Evolutionary conservation across 2,888 invertebrate species (phyloP), one percentile per base, ranked within the genome.

Genomic region (Uropetala carovei): DNA sequence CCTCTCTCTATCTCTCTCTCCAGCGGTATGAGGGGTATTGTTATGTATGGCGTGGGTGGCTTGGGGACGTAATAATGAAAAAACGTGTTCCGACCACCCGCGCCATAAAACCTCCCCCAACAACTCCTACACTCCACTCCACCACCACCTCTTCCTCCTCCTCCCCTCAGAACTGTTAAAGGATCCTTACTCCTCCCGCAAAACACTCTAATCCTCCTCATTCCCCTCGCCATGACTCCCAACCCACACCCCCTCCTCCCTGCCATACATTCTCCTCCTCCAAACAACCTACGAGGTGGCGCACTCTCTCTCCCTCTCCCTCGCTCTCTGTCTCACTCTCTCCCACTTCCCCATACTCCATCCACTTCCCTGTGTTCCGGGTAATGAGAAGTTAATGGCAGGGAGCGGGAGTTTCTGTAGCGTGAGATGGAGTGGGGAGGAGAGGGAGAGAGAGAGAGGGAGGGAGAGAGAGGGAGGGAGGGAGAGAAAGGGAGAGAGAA

Each of bases 361-460:
- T 68, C 68, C 68, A 68, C 68, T 68, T 75, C 75, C 75, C 75
- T 75, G 75, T 75, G 75, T 27, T 75, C 75, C 27, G 22, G 75
- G 27, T 75, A 75, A 75, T 75, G 75, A 75, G 75, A 75, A 75
- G 75, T 75, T 75, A 75, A 75, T 75, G 75, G 75, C 75, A 10
- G 75, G 68, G 75, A 75, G 75, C 75, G 75, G 68, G 75, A 75
- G 75, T 27, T 22, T 27, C 27, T 75, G 75, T 27, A 5, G 68
- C n/a, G 75, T n/a, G n/a, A 14, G 64, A 14, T 16, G 64, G 64
- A 14, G 8, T 75, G 75, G 75, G 75, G 10, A 43, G 43, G 43
- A 43, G 43, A 43, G 43, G 5, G 43, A 43, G 43, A 43, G 43
- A 5, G 43, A 43, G 43, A n/a, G n/a, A n/a, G 43, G 5, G 5